Conservation (phyloP, 2,888 invertebrate genomes). For the Brachypterus glaber region DNA sequence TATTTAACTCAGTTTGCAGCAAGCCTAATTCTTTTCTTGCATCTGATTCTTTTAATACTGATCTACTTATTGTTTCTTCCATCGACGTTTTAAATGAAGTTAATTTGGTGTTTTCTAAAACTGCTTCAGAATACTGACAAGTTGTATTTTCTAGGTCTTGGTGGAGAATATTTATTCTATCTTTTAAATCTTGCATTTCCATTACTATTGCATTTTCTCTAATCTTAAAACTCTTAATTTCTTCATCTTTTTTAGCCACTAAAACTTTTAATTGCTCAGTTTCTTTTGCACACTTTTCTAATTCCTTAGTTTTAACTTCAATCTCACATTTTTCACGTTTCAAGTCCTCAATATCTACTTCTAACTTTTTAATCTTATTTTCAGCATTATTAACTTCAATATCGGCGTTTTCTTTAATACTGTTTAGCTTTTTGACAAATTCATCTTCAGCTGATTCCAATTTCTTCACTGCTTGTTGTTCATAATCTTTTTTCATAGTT, state of each 20-base stretch:
- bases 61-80: slow-evolving; percentile 54
- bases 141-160: slow-evolving; percentile 62
- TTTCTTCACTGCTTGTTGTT: slow-evolving; percentile 21
- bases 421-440: slow-evolving; percentile 24
- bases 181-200: slow-evolving; percentile 35
- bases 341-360: slow-evolving; percentile 33
- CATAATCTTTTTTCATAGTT: slow-evolving; percentile 21
- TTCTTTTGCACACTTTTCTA: slow-evolving; percentile 42
- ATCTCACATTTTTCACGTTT: slow-evolving; percentile 48
- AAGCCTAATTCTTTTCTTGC: slow-evolving; percentile 36
- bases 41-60: slow-evolving; percentile 44
- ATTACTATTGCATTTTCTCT: slow-evolving; percentile 28
- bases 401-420: slow-evolving; percentile 25
- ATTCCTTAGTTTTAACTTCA: slow-evolving; percentile 43
- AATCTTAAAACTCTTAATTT: slow-evolving; percentile 31
- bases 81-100: slow-evolving; percentile 59
- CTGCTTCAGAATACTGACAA: slow-evolving; percentile 63
- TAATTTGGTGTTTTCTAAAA: slow-evolving; percentile 63
- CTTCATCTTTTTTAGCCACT: slow-evolving; percentile 40
- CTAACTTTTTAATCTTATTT: slow-evolving; percentile 16
- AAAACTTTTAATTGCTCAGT: slow-evolving; percentile 39
- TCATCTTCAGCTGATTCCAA: slow-evolving; percentile 27
- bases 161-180: slow-evolving; percentile 48
- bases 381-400: slow-evolving; percentile 24
- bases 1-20: slow-evolving; percentile 32